Evolutionary conservation across 2,888 invertebrate species (phyloP).

Genomic region (Cheilosia impressa): DNA sequence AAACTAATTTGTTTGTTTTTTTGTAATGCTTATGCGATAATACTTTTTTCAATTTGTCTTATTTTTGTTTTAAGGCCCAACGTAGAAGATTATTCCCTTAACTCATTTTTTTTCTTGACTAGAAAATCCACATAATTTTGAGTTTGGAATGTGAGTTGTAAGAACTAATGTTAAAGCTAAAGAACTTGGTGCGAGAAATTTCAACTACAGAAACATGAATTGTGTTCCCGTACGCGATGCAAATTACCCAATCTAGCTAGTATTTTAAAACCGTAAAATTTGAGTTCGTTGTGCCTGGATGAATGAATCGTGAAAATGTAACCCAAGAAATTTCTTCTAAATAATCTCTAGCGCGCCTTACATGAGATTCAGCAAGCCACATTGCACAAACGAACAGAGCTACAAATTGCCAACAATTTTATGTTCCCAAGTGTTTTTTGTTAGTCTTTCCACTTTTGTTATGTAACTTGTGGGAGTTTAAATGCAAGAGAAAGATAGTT

Average conservation of each 20-base stretch:
- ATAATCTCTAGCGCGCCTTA: too few species aligned
- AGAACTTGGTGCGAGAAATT: constrained; percentile 16
- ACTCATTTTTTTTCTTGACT: constrained; percentile 36
- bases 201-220: not conserved
- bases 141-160: constrained; percentile 52
- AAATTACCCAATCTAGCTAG: not conserved
- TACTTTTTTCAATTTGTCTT: constrained; percentile 26
- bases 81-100: not conserved
- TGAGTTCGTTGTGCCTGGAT: too few species aligned
- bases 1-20: constrained; percentile 8
- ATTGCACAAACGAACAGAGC: too few species aligned
- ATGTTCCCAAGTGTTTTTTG: too few species aligned
- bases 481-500: too few species aligned
- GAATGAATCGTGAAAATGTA: too few species aligned
- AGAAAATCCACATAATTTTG: constrained; percentile 42
- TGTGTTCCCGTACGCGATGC: not conserved
- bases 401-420: too few species aligned
- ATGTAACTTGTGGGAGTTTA: too few species aligned
- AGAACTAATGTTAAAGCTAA: not conserved
- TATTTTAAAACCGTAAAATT: too few species aligned
- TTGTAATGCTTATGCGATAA: constrained; percentile 28
- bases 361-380: too few species aligned
- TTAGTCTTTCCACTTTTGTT: too few species aligned
- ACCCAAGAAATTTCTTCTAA: too few species aligned
- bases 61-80: constrained; percentile 20